phyloP scores from a whole-genome alignment of 2,888 invertebrate genomes.

The Metalampra italica region DNA sequence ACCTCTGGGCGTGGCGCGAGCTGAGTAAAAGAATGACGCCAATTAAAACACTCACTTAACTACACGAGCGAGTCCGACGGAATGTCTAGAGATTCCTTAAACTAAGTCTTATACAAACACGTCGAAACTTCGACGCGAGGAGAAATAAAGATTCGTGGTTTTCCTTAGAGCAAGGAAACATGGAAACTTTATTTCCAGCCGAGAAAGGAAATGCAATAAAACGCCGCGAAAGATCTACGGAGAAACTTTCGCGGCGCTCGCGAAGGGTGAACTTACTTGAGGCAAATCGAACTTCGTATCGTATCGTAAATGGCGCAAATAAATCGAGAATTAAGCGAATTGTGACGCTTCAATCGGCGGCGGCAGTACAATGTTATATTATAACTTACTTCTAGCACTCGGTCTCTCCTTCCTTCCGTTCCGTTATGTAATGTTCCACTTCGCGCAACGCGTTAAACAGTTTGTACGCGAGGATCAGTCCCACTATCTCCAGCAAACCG shows the following conservation, averaged over 20 bases:
- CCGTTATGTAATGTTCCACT: conserved; percentile 69
- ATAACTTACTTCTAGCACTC: conserved; percentile 52
- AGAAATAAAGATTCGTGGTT: conserved; percentile 34
- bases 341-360: conserved; percentile 12
- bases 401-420: conserved; percentile 69
- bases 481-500: conserved; percentile 55
- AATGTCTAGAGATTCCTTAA: conserved; percentile 25
- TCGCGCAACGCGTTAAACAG: conserved; percentile 62
- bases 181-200: conserved; percentile 41
- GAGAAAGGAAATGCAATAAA: conserved; percentile 22
- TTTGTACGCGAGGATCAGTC: conserved; percentile 61
- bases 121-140: not conserved
- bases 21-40: conserved; percentile 18
- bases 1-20: conserved; percentile 37
- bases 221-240: conserved; percentile 17
- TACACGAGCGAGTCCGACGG: conserved; percentile 14
- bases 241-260: conserved; percentile 16
- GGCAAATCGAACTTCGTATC: conserved; percentile 2
- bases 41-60: conserved; percentile 16
- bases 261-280: conserved; percentile 7
- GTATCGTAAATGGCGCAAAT: conserved; percentile 4
- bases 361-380: conserved; percentile 20
- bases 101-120: conserved; percentile 3
- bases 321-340: conserved; percentile 12
- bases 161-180: conserved; percentile 54